Evolutionary conservation across 2,797 vertebrate genomes (phyloP).

Genomic region (Pampus argenteus): DNA sequence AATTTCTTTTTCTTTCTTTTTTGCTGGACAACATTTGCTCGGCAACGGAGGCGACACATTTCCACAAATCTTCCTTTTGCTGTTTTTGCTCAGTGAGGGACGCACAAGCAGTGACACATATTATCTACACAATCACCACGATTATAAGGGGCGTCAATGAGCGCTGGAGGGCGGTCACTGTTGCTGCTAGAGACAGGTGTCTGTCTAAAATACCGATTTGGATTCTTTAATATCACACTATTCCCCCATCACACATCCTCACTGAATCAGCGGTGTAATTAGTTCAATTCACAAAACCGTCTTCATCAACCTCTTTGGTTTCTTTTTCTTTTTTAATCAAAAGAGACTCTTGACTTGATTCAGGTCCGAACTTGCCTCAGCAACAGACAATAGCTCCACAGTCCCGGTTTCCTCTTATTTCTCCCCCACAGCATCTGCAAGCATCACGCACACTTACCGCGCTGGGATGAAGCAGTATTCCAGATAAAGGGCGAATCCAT

Average conservation of each 20-base stretch:
- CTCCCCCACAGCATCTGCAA: slow-evolving; percentile 18
- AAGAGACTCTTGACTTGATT: slow-evolving; percentile 32
- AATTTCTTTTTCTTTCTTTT: slow-evolving; percentile 9
- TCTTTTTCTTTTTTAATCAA: too few relatives aligned
- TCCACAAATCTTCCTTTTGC: slow-evolving; percentile 17
- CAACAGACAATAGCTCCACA: slow-evolving; percentile 83
- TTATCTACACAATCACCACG: neutral
- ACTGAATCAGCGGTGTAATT: neutral
- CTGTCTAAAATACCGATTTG: slow-evolving; percentile 52
- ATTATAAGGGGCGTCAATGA: slow-evolving; percentile 7
- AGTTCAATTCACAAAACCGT: neutral
- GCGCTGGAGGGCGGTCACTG: slow-evolving; percentile 62
- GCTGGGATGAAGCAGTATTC: slow-evolving; percentile 65
- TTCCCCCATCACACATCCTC: neutral
- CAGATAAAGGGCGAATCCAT: slow-evolving; percentile 77
- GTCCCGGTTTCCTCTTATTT: slow-evolving; percentile 41
- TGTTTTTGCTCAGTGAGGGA: too few relatives aligned
- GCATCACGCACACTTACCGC: slow-evolving; percentile 77
- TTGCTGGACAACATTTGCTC: slow-evolving; percentile 51
- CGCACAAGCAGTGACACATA: neutral
- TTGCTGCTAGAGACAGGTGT: slow-evolving; percentile 79
- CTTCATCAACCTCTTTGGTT: neutral
- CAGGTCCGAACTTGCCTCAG: slow-evolving; percentile 72
- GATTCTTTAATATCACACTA: slow-evolving; percentile 19
- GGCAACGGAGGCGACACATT: slow-evolving; percentile 37